Percentiles rank a stretch among this genome's conserved stretches.
These are phyloP conservation scores for fruit fly (Drosophila melanogaster) DNA, from an alignment of 1,140 invertebrate genomes.

Conservation along the genomic window Release_6_plus_ISO1_MT NT_033777.3:18102501-18103000, in stretches of 20 bases:
- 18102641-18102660: neutral
- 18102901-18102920: constrained; percentile 80
- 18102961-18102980: constrained; percentile 24
- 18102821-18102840: constrained; percentile 37
- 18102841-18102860: constrained; percentile 33
- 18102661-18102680: too few species aligned
- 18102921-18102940: constrained; percentile 65
- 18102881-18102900: constrained; percentile 79
- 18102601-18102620: too few species aligned
- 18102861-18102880: constrained; percentile 68
- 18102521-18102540: too few species aligned
- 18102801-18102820: constrained; percentile 49
- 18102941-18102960: constrained; percentile 47
- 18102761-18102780: constrained; percentile 26
- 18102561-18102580: too few species aligned
- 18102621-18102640: too few species aligned
- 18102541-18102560: too few species aligned
- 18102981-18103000: constrained; percentile 51
- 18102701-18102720: neutral
- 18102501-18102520: too few species aligned
- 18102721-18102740: constrained; percentile 22
- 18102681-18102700: neutral
- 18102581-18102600: too few species aligned
- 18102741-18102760: constrained; percentile 21
- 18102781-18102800: constrained; percentile 38